Base-by-base conservation (phyloP, 2,113 vertebrate genomes). In the Bagarius yarrelli region DNA sequence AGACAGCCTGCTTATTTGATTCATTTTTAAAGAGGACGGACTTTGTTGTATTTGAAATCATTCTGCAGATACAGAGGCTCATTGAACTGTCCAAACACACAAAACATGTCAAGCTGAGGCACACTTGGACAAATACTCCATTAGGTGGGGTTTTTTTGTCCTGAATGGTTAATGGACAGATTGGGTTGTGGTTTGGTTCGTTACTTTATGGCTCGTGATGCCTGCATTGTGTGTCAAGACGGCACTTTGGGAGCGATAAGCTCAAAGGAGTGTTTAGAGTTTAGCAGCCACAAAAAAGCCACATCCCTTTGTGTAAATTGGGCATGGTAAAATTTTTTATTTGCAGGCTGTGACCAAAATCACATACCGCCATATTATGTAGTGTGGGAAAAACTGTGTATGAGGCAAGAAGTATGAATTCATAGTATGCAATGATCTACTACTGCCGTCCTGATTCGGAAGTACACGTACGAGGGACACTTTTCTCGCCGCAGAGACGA, bases 11-110 rank as follows among this genome's bases (percentile, higher is more conserved):
- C 55, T 18, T 57, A 25, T 76, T 76, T 76, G 34, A 76, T 76
- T 59, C 73, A 76, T 76, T 76, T 76, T 76, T 76, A 76, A 76
- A 76, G 73, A 59, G 34, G 34, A 18, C 32, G 16, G 55, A 76
- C 73, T 57, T 76, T 76, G 73, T 57, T 40, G 55, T 59, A 44
- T 76, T 40, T 59, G 55, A 76, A 59, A 59, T 32, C 73, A 25
- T 76, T 59, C 55, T 76, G 34, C 30, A 44, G 32, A 59, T 76
- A n/a, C 32, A 13, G 40, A 6, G 55, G 30, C 73, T 59, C 50
- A 73, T n/a, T 76, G 73, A 76, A 76, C 53, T 59, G 73, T 59
- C 73, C 55, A 40, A 34, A 32, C 72, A 57, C 72, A 74, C 13
- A 57, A 74, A 36, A 56, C 72, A 36, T 8, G 0, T 75, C 53